phyloP scores from a whole-genome alignment of 2,113 vertebrate genomes.

The Progne subis region DNA sequence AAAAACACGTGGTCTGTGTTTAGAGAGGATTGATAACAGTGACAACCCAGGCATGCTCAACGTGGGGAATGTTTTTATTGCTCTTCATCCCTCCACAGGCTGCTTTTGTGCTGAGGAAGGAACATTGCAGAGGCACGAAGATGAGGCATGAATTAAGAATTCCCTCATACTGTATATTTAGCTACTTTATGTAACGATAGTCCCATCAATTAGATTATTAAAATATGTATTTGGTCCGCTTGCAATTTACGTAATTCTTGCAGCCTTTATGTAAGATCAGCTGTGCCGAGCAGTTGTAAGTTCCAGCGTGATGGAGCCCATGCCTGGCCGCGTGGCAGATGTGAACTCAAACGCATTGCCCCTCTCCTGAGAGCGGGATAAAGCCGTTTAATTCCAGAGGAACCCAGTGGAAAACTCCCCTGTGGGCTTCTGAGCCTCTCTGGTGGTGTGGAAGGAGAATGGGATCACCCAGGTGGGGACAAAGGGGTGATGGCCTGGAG shows the following conservation, averaged over 20 bases:
- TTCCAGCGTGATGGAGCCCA: not conserved
- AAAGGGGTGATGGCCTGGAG: not conserved
- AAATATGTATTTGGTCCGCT: conserved; percentile 18
- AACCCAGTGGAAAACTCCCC: not conserved
- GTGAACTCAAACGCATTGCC: not conserved
- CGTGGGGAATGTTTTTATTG: not conserved
- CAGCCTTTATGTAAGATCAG: conserved; percentile 2
- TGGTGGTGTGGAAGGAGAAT: not conserved
- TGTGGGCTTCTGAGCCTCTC: too few species aligned
- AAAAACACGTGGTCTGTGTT: not conserved
- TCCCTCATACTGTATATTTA: not conserved
- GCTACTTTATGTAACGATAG: not conserved
- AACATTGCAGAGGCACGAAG: not conserved
- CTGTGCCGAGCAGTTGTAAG: not conserved
- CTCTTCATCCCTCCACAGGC: not conserved
- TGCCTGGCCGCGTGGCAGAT: not conserved
- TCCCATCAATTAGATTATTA: conserved; percentile 18
- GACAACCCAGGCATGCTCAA: not conserved
- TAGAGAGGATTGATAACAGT: not conserved
- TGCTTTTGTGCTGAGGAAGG: not conserved
- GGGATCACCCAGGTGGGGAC: too few species aligned
- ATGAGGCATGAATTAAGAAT: not conserved
- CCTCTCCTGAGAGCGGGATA: not conserved
- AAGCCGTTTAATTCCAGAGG: not conserved
- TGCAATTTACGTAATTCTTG: not conserved